Base-by-base conservation (phyloP, 2,113 vertebrate genomes). In the Urocynchramus pylzowi region DNA sequence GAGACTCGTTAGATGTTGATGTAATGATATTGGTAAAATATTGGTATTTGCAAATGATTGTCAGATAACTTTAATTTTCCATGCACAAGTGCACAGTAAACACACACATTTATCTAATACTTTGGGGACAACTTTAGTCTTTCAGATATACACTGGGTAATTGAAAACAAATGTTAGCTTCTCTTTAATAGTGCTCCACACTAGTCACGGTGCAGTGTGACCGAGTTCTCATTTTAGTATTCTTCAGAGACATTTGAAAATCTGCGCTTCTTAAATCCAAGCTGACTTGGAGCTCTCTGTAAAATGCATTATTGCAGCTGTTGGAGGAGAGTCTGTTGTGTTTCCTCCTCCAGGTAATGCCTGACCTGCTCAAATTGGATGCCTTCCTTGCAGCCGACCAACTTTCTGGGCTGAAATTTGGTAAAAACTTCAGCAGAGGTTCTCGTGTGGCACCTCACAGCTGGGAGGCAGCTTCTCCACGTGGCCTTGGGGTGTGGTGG, bases 81-180 rank as follows among this genome's bases (percentile, higher is more conserved):
- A 1, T 8, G 70, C 75, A 75, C 61, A 81, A 92, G 44, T 1
- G 4, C 19, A 2, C 47, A 30, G 86, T 89, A 96, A 95, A 89
- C 83, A 78, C 85, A 23, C 12, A 23, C 13, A 7, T 21, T 56
- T 6, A 53, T 19, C 37, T 6, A 41, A 90, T 90, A 7, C 90
- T 76, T 78, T 2, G 50, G 93, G 91, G 91, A 60, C 45, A 31
- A 21, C 69, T 68, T 68, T 53, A 16, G 56, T 21, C 78, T 95
- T 85, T 76, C 63, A 52, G 16, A 80, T 87, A 26, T 54, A 35
- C 5, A 0, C 68, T 35, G 56, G 49, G 33, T 87, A 90, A 44
- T 84, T 87, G 67, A 39, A 75, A 88, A 90, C 85, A 94, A 93
- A 93, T 77, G 85, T 95, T 96, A 63, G 70, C 44, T 90, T 84